These are phyloP conservation scores for Ceratina calcarata DNA, from an alignment of 1,140 invertebrate species.

Conservation along the genomic window DNA sequence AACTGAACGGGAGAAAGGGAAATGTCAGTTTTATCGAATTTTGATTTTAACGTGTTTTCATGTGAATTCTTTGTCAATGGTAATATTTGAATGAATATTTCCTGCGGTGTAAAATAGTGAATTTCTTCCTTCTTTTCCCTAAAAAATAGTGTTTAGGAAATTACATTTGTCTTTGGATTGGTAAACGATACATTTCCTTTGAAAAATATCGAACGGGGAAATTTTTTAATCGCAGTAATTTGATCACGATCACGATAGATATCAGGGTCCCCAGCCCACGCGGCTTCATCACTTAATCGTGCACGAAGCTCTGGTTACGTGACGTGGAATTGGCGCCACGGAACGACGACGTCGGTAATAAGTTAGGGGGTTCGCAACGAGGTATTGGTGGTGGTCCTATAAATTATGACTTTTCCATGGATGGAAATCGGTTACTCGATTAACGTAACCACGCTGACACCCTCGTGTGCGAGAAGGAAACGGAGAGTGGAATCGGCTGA, in stretches of 20 bases:
- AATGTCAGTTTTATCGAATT: too few relatives aligned
- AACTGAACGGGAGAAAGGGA: too few relatives aligned
- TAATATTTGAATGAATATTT: too few relatives aligned
- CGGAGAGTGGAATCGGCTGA: constrained; percentile 8
- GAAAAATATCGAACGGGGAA: background rate
- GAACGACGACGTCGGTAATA: background rate
- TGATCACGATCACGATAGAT: constrained; percentile 21
- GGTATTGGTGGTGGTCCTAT: constrained; percentile 29
- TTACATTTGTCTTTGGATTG: background rate
- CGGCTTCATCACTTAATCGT: constrained; percentile 32
- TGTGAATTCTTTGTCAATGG: too few relatives aligned
- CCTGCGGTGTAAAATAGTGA: too few relatives aligned
- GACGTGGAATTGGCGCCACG: background rate
- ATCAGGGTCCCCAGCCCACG: background rate
- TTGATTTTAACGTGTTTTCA: too few relatives aligned
- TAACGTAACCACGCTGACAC: constrained; percentile 75
- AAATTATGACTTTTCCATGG: constrained; percentile 69
- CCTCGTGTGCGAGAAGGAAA: constrained; percentile 41
- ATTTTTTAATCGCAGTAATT: background rate
- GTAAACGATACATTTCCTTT: background rate
- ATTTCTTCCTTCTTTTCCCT: too few relatives aligned
- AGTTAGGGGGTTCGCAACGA: background rate
- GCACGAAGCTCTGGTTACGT: constrained; percentile 25
- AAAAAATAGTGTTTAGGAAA: too few relatives aligned
- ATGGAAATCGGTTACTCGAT: constrained; percentile 78